These are phyloP conservation scores for Drosophila tsacasi DNA, from an alignment of 1,140 invertebrate genomes.

Conservation along the genomic window DNA sequence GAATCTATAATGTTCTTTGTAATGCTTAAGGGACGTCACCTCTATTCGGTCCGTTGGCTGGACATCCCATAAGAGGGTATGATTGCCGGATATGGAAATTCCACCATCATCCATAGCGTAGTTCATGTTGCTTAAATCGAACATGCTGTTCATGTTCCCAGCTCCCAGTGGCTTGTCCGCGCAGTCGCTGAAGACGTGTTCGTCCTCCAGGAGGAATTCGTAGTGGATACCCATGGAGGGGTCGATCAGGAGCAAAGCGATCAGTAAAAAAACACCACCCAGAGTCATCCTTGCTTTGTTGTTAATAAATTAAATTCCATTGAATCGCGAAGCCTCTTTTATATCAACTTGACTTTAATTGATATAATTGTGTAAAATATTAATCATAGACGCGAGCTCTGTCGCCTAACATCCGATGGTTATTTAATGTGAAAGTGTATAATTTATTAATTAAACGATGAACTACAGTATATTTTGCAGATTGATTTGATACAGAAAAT, in stretches of 20 bases:
- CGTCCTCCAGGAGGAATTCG: constrained; percentile 1
- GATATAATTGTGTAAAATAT: background rate
- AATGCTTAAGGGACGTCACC: background rate
- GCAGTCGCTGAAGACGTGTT: constrained; percentile 1
- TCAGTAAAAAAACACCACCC: background rate
- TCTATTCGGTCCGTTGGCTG: constrained; percentile 10
- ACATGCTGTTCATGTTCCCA: background rate
- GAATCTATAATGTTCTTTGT: too few species aligned
- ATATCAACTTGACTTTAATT: background rate
- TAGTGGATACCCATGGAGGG: background rate
- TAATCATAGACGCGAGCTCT: background rate
- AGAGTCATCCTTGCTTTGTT: background rate
- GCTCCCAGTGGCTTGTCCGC: background rate
- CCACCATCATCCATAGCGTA: background rate
- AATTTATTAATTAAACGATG: background rate
- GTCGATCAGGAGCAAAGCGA: background rate
- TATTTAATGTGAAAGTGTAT: background rate
- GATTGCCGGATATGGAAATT: background rate
- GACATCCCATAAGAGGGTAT: background rate
- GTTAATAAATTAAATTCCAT: background rate
- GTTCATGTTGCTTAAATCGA: background rate
- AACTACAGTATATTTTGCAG: background rate
- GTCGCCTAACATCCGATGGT: background rate
- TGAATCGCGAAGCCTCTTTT: background rate
- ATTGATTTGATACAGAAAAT: background rate